Evolutionary conservation across 1,140 invertebrate genomes (phyloP).

Genomic region (Zaprionus taronus): DNA sequence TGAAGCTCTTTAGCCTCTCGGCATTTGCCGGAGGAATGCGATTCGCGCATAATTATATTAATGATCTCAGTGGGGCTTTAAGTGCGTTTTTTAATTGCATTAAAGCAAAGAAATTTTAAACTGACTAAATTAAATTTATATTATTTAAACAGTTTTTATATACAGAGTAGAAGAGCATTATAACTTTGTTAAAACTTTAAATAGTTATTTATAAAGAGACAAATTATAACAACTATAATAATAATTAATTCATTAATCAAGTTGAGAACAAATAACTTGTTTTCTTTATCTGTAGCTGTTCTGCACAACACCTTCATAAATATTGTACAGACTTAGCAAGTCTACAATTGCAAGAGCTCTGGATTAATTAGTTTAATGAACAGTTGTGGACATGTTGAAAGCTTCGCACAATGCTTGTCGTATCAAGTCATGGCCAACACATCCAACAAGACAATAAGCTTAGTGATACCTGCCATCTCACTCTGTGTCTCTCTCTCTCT

Average conservation of each 20-base stretch:
- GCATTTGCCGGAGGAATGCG: background rate
- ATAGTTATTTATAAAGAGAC: too few species aligned
- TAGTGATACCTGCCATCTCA: conserved; percentile 19
- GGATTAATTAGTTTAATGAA: conserved; percentile 26
- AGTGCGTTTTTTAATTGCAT: background rate
- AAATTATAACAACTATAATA: too few species aligned
- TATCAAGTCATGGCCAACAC: conserved; percentile 16
- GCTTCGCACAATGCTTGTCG: conserved; percentile 12
- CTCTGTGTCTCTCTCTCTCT: background rate
- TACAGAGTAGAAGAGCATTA: too few species aligned
- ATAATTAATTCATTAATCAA: background rate
- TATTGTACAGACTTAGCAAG: background rate
- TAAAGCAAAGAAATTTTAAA: background rate
- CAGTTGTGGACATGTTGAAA: conserved; percentile 21
- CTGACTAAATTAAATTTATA: too few species aligned
- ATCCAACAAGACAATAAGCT: conserved; percentile 42
- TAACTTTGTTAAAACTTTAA: too few species aligned
- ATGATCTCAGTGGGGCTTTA: background rate
- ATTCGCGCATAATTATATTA: background rate
- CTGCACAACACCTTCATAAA: background rate
- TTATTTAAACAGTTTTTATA: too few species aligned
- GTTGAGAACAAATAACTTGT: too few species aligned
- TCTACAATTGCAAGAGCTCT: background rate
- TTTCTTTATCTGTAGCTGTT: too few species aligned
- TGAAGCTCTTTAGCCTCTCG: background rate